Percentiles rank a stretch among this genome's conserved stretches.
phyloP scores from a whole-genome alignment of 2,113 vertebrate species.

The Brachionichthys hirsutus region DNA sequence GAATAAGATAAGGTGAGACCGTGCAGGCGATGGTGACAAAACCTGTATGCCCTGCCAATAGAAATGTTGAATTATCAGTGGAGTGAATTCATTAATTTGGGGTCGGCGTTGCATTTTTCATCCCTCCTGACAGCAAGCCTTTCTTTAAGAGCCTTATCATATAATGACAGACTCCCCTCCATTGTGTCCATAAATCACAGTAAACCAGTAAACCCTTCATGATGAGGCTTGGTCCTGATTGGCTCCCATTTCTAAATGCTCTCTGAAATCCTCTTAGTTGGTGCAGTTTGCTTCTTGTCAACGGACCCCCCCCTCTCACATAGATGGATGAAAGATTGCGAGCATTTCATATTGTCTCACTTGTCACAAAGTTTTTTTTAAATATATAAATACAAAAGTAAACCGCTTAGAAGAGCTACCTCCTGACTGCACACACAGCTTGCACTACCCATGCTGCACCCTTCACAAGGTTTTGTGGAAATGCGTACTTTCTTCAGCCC shows the following conservation, averaged over 20 bases:
- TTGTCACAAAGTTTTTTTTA: no score
- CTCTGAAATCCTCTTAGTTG: conserved; percentile 34
- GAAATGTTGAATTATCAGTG: not conserved
- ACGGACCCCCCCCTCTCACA: not conserved
- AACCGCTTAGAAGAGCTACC: no score
- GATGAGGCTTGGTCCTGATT: no score
- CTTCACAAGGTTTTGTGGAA: no score
- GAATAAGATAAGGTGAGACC: not conserved
- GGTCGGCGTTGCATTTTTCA: not conserved
- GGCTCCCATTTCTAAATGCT: not conserved
- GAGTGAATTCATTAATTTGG: not conserved
- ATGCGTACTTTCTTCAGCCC: no score
- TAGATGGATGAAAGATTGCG: not conserved
- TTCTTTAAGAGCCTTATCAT: conserved; percentile 8
- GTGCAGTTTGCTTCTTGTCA: conserved; percentile 11
- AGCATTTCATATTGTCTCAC: not conserved
- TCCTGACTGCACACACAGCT: no score
- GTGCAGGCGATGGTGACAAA: not conserved
- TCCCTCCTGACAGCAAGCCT: not conserved
- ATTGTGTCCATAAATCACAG: conserved; percentile 10
- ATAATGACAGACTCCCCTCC: conserved; percentile 5
- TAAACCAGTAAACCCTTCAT: conserved; percentile 19
- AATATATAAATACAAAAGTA: no score
- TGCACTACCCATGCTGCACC: no score
- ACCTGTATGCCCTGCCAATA: not conserved